These are phyloP conservation scores for Streblospio benedicti DNA, from an alignment of 1,140 invertebrate species.

Conservation along the genomic window DNA sequence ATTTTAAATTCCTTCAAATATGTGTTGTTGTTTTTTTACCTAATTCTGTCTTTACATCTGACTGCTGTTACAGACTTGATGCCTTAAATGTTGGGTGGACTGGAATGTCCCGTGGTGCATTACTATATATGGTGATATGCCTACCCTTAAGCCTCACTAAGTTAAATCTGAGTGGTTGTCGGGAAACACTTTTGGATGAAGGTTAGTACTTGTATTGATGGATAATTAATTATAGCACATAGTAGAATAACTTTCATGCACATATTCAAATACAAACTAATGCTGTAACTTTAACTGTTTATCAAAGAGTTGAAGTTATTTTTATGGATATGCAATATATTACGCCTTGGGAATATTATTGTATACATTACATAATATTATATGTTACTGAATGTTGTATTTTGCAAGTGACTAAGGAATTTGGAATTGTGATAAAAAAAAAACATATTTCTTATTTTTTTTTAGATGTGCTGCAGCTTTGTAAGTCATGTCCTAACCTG, in stretches of 20 bases:
- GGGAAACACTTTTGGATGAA: slow-evolving; percentile 63
- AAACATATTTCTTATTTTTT: slow-evolving; percentile 30
- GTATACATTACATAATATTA: no score
- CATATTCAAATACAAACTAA: not conserved
- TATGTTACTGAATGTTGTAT: no score
- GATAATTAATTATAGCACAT: not conserved
- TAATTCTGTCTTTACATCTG: not conserved
- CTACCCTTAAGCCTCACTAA: slow-evolving; percentile 59
- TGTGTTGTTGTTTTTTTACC: no score
- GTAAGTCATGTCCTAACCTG: slow-evolving; percentile 60
- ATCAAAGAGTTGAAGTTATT: no score
- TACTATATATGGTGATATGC: slow-evolving; percentile 56
- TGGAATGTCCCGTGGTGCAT: slow-evolving; percentile 53
- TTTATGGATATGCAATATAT: no score
- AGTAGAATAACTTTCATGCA: not conserved
- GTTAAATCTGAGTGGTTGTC: slow-evolving; percentile 71
- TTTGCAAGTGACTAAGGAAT: no score
- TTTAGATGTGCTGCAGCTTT: slow-evolving; percentile 61
- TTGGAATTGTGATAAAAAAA: no score
- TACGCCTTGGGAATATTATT: no score
- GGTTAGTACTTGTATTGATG: no score
- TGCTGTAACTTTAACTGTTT: no score
- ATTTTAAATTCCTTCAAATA: no score
- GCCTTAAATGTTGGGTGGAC: slow-evolving; percentile 78
- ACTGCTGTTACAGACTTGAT: slow-evolving; percentile 53